Conservation (phyloP, 1,140 invertebrate genomes). For the Drosophila pruinosa region DNA sequence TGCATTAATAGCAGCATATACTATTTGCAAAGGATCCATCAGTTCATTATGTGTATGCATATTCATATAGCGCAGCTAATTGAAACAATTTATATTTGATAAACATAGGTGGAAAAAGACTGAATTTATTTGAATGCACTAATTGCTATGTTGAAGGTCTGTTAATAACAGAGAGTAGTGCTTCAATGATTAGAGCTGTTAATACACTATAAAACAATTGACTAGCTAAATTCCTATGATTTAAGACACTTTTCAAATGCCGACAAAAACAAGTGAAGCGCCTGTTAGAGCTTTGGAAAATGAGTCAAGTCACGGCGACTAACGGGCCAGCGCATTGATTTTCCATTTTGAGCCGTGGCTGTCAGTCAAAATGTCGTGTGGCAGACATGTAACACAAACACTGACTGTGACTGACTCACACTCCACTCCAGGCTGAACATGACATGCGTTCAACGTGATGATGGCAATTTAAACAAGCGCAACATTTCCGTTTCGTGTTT, state of each 20-base stretch:
- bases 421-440: constrained; percentile 26
- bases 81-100: not conserved
- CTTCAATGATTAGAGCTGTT: no score
- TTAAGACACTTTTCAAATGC: no score
- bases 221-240: no score
- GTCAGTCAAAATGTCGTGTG: constrained; percentile 67
- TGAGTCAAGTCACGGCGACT: constrained; percentile 46
- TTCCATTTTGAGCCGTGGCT: constrained; percentile 62
- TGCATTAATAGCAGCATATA: not conserved
- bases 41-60: not conserved
- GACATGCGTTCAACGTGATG: constrained; percentile 74
- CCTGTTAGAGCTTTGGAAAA: constrained; percentile 40
- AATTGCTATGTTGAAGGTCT: not conserved
- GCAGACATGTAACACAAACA: constrained; percentile 50
- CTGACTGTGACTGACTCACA: not conserved
- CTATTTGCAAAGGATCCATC: not conserved
- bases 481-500: constrained; percentile 27
- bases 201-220: no score
- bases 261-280: constrained; percentile 1
- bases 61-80: not conserved
- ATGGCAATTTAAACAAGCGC: constrained; percentile 74
- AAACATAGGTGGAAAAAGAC: not conserved
- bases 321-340: constrained; percentile 56
- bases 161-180: no score
- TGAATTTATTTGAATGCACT: not conserved